Percentiles rank a stretch among this genome's conserved stretches.
phyloP scores from a whole-genome alignment of 2,888 invertebrate species.

The Fissipunctia ypsillon region DNA sequence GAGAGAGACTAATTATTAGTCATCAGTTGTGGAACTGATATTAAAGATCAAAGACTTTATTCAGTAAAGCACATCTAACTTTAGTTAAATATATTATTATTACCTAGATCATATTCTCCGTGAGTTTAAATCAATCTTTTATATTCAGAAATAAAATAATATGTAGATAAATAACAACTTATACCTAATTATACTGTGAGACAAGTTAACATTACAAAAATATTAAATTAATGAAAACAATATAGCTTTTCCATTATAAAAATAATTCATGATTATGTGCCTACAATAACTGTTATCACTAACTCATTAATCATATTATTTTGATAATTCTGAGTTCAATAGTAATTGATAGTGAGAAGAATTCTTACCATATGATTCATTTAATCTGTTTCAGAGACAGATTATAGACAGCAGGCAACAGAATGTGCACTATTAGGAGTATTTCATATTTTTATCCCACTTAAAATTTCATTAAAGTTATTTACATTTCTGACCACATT shows the following conservation, averaged over 20 bases:
- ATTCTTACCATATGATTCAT: neutral
- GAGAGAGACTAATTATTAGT: too few species aligned
- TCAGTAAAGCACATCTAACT: neutral
- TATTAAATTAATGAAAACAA: conserved; percentile 7
- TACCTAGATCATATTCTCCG: neutral
- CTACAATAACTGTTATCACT: conserved; percentile 5
- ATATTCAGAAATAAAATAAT: too few species aligned
- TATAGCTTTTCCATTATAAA: neutral
- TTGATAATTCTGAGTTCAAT: neutral
- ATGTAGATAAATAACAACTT: too few species aligned
- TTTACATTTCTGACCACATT: neutral
- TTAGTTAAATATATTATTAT: neutral
- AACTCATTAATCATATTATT: conserved; percentile 7
- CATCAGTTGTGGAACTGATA: neutral
- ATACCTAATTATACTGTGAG: too few species aligned
- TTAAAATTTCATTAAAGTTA: neutral
- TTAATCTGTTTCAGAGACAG: neutral
- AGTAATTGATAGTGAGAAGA: neutral
- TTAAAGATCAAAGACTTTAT: neutral
- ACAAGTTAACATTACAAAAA: neutral
- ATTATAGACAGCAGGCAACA: neutral
- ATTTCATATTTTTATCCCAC: too few species aligned
- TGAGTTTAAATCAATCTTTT: too few species aligned
- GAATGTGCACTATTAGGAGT: too few species aligned
- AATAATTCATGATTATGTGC: neutral